Conservation (phyloP, 2,888 invertebrate genomes). For the Brachylomia viminalis region DNA sequence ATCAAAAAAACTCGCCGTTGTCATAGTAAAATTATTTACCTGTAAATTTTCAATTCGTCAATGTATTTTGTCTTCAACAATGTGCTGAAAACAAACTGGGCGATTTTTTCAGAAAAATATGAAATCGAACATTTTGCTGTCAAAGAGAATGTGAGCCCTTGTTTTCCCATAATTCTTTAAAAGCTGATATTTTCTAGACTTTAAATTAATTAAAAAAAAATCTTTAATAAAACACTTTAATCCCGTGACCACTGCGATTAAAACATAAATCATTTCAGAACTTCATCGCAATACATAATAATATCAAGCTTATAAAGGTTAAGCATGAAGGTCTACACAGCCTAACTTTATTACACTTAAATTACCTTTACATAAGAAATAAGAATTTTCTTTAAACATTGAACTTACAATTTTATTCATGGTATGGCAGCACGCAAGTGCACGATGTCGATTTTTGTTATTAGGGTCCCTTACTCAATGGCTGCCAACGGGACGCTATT, state of each 20-base stretch:
- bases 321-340: conserved; percentile 35
- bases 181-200: background rate
- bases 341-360: conserved; percentile 45
- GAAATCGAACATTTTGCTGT: background rate
- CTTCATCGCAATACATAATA: conserved; percentile 23
- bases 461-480: conserved; percentile 5
- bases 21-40: background rate
- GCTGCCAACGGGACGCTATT: background rate
- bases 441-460: conserved; percentile 45
- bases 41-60: background rate
- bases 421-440: conserved; percentile 57
- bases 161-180: background rate
- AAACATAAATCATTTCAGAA: conserved; percentile 48
- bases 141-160: background rate
- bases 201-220: background rate
- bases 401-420: conserved; percentile 65
- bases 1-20: background rate
- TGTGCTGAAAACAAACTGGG: background rate
- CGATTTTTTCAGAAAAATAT: background rate
- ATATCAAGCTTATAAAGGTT: conserved; percentile 26
- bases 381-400: conserved; percentile 56
- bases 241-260: conserved; percentile 33
- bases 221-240: background rate
- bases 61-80: background rate
- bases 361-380: conserved; percentile 41